A percentile compares a stretch with the other conserved stretches of the same genome.
These are phyloP conservation scores for Apeltes quadracus DNA, from an alignment of 2,113 vertebrate genomes.

Conservation along the genomic window DNA sequence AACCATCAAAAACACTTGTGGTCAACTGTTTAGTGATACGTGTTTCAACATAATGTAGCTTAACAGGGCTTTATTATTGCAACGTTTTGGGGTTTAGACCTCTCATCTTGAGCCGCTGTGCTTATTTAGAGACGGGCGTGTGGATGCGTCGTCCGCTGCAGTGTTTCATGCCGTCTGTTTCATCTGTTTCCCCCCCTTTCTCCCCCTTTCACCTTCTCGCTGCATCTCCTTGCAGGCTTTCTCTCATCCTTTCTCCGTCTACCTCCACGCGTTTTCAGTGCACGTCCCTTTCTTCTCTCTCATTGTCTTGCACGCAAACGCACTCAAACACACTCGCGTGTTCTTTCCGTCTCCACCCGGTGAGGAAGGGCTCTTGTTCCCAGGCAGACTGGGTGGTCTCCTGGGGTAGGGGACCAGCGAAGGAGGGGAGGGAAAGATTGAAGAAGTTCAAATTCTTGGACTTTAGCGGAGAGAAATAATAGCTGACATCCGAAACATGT, in stretches of 20 bases:
- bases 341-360: slow-evolving; percentile 31
- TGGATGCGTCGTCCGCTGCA: not conserved
- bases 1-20: slow-evolving; percentile 12
- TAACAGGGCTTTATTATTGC: slow-evolving; percentile 13
- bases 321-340: slow-evolving; percentile 21
- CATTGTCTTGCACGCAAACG: slow-evolving; percentile 24
- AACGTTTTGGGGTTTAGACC: slow-evolving; percentile 1
- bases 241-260: not conserved
- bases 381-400: slow-evolving; percentile 71
- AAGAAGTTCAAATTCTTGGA: slow-evolving; percentile 47
- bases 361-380: slow-evolving; percentile 54
- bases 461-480: slow-evolving; percentile 39
- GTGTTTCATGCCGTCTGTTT: slow-evolving; percentile 35
- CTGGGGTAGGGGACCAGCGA: slow-evolving; percentile 1
- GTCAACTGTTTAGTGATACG: not conserved
- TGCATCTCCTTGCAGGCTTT: slow-evolving; percentile 11
- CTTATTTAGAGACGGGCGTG: not conserved
- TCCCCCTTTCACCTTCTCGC: not conserved
- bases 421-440: slow-evolving; percentile 9
- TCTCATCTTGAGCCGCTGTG: not conserved
- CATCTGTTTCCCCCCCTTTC: slow-evolving; percentile 9
- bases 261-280: slow-evolving; percentile 26
- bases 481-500: slow-evolving; percentile 29
- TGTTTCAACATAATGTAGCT: not conserved
- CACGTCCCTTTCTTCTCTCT: slow-evolving; percentile 19